phyloP scores from a whole-genome alignment of 2,888 invertebrate genomes.

The Drosophila leonis region DNA sequence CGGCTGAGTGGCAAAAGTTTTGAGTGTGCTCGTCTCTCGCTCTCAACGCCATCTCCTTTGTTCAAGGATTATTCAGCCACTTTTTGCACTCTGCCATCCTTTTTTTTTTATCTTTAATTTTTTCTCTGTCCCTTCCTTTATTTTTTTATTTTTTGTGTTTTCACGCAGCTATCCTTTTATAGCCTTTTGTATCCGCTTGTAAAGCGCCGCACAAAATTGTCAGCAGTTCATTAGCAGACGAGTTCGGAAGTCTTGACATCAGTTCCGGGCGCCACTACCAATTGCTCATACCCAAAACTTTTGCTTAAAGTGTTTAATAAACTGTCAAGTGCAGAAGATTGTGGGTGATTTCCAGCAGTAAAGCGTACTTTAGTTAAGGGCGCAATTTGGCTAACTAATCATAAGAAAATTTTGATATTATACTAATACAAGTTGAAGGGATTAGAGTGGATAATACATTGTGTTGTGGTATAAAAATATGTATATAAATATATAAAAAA shows the following conservation, averaged over 20 bases:
- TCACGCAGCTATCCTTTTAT: conserved; percentile 51
- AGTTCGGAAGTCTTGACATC: conserved; percentile 29
- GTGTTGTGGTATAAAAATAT: background rate
- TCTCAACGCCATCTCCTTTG: conserved; percentile 26
- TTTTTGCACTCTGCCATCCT: conserved; percentile 61
- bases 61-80: conserved; percentile 53
- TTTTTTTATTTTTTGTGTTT: conserved; percentile 3
- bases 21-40: conserved; percentile 45
- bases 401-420: background rate
- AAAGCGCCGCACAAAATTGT: conserved; percentile 76
- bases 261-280: conserved; percentile 13
- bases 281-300: conserved; percentile 4
- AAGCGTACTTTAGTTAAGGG: background rate
- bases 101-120: conserved; percentile 43
- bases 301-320: conserved; percentile 67
- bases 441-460: background rate
- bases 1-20: conserved; percentile 71
- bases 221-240: conserved; percentile 75
- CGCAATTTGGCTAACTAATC: background rate
- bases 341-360: background rate
- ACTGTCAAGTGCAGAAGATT: conserved; percentile 42
- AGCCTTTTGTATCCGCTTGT: conserved; percentile 77
- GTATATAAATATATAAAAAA: too few relatives aligned
- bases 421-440: too few relatives aligned
- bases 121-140: conserved; percentile 6